phyloP scores from a whole-genome alignment of 1,140 invertebrate species.

The Trichonephila inaurata region DNA sequence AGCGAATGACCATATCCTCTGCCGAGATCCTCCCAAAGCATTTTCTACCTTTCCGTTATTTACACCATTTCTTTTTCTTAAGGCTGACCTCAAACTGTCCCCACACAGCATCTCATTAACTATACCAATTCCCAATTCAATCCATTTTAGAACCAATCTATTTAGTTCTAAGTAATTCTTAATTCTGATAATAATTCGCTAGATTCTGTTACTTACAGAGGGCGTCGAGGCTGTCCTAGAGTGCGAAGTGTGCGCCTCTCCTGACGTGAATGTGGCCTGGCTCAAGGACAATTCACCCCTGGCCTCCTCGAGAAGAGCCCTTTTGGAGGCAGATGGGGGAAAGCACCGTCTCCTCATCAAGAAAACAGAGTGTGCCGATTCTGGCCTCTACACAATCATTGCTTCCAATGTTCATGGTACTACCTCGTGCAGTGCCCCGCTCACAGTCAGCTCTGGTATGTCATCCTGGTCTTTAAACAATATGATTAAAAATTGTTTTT shows the following conservation, averaged over 20 bases:
- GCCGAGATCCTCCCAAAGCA: too few species aligned
- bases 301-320: conserved; percentile 84
- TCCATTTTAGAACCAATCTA: too few species aligned
- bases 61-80: too few species aligned
- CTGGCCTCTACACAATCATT: conserved; percentile 95
- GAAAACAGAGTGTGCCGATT: conserved; percentile 87
- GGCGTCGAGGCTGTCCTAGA: conserved; percentile 93
- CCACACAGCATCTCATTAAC: too few species aligned
- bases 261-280: conserved; percentile 87
- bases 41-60: too few species aligned
- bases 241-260: conserved; percentile 85
- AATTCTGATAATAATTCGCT: neutral
- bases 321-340: conserved; percentile 86
- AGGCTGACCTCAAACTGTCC: too few species aligned
- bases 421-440: conserved; percentile 88
- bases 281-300: conserved; percentile 93
- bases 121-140: too few species aligned
- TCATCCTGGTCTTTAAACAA: neutral
- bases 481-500: too few species aligned
- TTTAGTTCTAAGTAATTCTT: neutral
- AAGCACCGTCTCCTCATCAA: conserved; percentile 83
- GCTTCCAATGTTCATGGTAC: conserved; percentile 94
- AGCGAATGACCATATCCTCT: too few species aligned
- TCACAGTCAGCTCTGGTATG: conserved; percentile 86
- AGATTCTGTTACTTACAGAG: conserved; percentile 83